These are phyloP conservation scores for Hemibagrus wyckioides DNA, from an alignment of 2,113 vertebrate genomes.

Conservation along the genomic window DNA sequence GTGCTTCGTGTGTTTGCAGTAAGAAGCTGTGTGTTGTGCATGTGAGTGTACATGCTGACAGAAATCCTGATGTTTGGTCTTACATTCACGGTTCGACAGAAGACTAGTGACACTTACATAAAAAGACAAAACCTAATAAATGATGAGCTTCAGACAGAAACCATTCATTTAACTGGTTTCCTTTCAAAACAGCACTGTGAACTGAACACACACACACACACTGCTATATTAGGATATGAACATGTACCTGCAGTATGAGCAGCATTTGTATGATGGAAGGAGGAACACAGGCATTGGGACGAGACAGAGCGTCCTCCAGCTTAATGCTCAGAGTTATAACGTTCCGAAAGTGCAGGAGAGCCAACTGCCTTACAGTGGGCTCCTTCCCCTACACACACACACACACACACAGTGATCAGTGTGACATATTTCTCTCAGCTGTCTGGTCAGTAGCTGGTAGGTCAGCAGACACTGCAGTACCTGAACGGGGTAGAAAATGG, in stretches of 20 bases:
- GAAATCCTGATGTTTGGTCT: too few species aligned
- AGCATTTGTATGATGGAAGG: constrained; percentile 96
- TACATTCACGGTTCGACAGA: too few species aligned
- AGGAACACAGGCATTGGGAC: constrained; percentile 85
- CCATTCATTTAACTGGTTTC: too few species aligned
- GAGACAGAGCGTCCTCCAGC: constrained; percentile 89
- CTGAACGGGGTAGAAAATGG: constrained; percentile 98
- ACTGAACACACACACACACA: too few species aligned
- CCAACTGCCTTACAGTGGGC: constrained; percentile 86
- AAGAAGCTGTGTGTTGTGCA: too few species aligned
- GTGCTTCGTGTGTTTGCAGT: too few species aligned
- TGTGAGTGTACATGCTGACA: too few species aligned
- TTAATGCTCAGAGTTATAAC: constrained; percentile 93
- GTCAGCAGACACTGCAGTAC: constrained; percentile 60
- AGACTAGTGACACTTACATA: too few species aligned
- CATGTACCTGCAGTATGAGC: constrained; percentile 87
- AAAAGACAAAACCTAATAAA: too few species aligned
- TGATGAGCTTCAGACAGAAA: too few species aligned
- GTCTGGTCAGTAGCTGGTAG: neutral
- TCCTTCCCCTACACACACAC: constrained; percentile 71
- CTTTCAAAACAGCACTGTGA: too few species aligned
- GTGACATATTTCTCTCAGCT: neutral
- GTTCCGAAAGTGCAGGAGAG: constrained; percentile 93
- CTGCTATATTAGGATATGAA: too few species aligned
- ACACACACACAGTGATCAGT: constrained; percentile 26